These are phyloP conservation scores for Chymomyza caudatula DNA, from an alignment of 2,888 invertebrate genomes.

Conservation along the genomic window DNA sequence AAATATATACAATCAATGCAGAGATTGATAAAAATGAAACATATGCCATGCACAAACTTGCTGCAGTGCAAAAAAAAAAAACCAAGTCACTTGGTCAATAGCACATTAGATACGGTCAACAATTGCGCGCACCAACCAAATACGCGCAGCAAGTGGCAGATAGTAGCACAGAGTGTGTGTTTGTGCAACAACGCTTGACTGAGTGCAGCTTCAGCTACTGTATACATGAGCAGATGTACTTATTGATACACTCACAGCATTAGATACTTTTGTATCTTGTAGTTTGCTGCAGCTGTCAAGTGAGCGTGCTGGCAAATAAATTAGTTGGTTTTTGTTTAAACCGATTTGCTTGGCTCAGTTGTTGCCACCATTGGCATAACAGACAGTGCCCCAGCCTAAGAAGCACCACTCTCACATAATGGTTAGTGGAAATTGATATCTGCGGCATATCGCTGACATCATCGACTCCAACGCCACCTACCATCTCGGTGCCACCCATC, in stretches of 20 bases:
- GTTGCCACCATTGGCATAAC: neutral
- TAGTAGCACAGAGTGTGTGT: neutral
- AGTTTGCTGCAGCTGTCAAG: neutral
- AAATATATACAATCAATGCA: neutral
- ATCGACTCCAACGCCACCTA: neutral
- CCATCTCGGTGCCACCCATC: neutral
- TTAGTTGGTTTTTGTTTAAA: neutral
- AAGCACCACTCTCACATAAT: neutral
- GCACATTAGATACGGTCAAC: slow-evolving; percentile 53
- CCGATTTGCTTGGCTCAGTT: neutral
- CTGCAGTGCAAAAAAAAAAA: neutral
- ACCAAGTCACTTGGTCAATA: slow-evolving; percentile 57
- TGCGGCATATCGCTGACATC: slow-evolving; percentile 1
- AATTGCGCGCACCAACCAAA: slow-evolving; percentile 11
- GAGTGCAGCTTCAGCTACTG: neutral
- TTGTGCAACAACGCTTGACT: slow-evolving; percentile 4
- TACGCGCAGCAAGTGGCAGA: slow-evolving; percentile 5
- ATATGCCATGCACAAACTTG: too few relatives aligned
- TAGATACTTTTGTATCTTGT: neutral
- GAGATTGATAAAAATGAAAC: neutral
- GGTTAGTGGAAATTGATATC: neutral
- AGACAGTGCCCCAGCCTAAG: neutral
- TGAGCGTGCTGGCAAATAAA: neutral
- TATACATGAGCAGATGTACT: neutral
- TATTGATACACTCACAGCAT: neutral